These are phyloP conservation scores for Mimachlamys varia DNA, from an alignment of 2,888 invertebrate species.

Conservation along the genomic window DNA sequence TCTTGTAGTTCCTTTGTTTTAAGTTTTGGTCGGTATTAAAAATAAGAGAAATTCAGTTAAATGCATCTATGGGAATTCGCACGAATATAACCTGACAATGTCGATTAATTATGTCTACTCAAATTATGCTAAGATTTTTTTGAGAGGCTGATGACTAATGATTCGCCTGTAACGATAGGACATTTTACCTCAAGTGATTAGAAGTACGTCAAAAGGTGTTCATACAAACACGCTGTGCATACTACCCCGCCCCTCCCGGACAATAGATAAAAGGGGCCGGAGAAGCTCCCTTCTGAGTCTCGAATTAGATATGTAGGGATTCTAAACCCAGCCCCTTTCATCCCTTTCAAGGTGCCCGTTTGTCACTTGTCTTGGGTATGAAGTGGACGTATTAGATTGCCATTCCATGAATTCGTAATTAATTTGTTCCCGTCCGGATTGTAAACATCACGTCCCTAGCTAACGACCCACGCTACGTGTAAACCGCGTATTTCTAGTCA, in stretches of 20 bases:
- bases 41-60: too few relatives aligned
- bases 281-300: slow-evolving; percentile 1
- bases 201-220: too few relatives aligned
- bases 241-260: not conserved
- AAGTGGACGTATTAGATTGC: not conserved
- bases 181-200: too few relatives aligned
- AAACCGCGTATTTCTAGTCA: not conserved
- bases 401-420: slow-evolving; percentile 21
- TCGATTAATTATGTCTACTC: too few relatives aligned
- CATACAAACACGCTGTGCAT: not conserved
- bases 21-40: too few relatives aligned
- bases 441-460: not conserved
- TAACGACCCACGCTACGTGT: not conserved
- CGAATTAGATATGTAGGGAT: slow-evolving; percentile 19
- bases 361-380: not conserved
- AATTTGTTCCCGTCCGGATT: not conserved
- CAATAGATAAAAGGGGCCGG: slow-evolving; percentile 4
- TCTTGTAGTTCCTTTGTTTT: too few relatives aligned
- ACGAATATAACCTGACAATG: too few relatives aligned
- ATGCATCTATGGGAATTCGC: too few relatives aligned
- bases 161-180: not conserved
- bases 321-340: not conserved
- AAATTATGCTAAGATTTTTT: not conserved
- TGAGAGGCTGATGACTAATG: not conserved
- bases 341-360: not conserved